Percentiles rank a stretch among this genome's conserved stretches.
Evolutionary conservation across 2,797 vertebrate genomes (phyloP).

Genomic region (Enteromius viviparus): DNA sequence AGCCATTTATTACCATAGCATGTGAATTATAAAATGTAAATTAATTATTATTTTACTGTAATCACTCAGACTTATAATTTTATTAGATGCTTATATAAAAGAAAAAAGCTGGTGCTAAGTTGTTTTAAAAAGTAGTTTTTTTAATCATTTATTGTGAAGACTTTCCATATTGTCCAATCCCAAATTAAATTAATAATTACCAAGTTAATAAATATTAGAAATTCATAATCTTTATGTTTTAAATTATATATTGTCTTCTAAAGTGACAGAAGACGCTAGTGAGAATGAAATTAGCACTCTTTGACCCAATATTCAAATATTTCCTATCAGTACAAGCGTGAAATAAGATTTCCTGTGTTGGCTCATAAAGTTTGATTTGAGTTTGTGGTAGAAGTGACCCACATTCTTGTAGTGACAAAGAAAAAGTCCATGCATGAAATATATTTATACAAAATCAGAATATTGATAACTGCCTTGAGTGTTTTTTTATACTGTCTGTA

Average conservation of each 20-base stretch:
- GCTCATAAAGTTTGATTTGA: conserved; percentile 71
- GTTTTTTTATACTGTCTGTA: conserved; percentile 63
- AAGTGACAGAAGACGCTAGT: conserved; percentile 28
- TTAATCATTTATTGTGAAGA: not conserved
- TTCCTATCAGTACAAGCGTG: conserved; percentile 64
- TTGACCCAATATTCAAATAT: conserved; percentile 60
- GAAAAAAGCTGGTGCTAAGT: not conserved
- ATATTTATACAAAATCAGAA: conserved; percentile 64
- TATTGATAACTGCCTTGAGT: conserved; percentile 79
- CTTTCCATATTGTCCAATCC: not conserved
- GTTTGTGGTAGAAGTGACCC: conserved; percentile 76
- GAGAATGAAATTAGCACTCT: conserved; percentile 48
- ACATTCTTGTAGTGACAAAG: conserved; percentile 75
- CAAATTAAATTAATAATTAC: not conserved
- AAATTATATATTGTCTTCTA: conserved; percentile 15
- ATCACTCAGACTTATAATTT: not conserved
- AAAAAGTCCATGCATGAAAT: conserved; percentile 61
- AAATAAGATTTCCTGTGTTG: conserved; percentile 70
- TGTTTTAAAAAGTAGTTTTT: not conserved
- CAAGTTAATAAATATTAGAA: conserved; percentile 2
- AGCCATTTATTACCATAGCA: not conserved
- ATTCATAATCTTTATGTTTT: not conserved
- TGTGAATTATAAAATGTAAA: not conserved
- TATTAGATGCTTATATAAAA: not conserved
- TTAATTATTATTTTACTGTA: not conserved